Base-by-base conservation (phyloP, 2,888 invertebrate species). In the Melanotus villosus region DNA sequence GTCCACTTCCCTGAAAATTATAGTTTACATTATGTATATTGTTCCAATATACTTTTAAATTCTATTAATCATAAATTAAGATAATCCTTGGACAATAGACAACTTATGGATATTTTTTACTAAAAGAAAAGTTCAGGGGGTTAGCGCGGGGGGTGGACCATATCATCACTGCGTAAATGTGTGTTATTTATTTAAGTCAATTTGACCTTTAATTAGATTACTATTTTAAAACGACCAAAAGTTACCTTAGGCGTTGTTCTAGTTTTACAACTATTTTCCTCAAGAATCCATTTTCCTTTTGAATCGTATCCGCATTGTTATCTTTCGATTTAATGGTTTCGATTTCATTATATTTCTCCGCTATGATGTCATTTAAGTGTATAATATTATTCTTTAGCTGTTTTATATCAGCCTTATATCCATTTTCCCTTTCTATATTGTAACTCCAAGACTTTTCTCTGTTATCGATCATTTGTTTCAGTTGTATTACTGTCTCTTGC, bases 211-310 rank as follows among this genome's bases (percentile, higher is more conserved):
- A n/a, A n/a, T n/a, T n/a, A n/a, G n/a, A n/a, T n/a, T n/a, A n/a
- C n/a, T n/a, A n/a, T n/a, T n/a, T n/a, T n/a, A n/a, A n/a, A n/a
- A n/a, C n/a, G n/a, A n/a, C n/a, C n/a, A n/a, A n/a, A n/a, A n/a
- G n/a, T 19, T 32, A 75, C 77, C 77, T 76, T 32, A 78, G 70
- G 65, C 74, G 73, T 58, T 75, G 79, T 66, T 79, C 79, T 41
- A 78, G 73, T 76, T 82, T 82, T 4, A 79, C 70, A 32, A 82
- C 78, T 43, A 82, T 81, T 60, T 79, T 79, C 70, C 78, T 80
- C 65, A 81, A 72, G 16, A 76, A 70, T 0, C 54, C 74, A 60
- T 74, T 69, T 62, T 78, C 77, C 50, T 76, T 76, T 16, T 70
- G 69, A 16, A 73, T 18, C 30, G 50, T 34, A 36, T 74, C 65